Base-by-base conservation (phyloP, 2,797 vertebrate species). In the Poecilia wingei region DNA sequence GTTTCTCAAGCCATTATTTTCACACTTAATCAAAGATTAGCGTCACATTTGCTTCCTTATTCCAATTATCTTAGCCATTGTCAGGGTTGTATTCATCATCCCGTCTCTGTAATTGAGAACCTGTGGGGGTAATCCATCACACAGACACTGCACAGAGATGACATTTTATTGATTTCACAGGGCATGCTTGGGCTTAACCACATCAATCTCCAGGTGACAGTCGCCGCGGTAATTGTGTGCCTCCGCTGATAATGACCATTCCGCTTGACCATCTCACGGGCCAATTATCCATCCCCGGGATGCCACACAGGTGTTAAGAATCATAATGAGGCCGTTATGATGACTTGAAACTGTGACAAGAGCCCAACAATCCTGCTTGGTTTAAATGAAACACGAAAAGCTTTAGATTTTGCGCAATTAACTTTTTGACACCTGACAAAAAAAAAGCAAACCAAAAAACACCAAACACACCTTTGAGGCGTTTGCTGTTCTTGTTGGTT, bases 141-240 rank as follows among this genome's bases (percentile, higher is more conserved):
- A 3, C 77, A 79, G 86, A 93, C 89, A 64, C 90, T 91, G 88
- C 83, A 49, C 82, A 61, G 76, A 87, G 89, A 95, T 95, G 94
- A 91, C 93, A 93, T 91, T 89, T 88, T 88, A 95, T 95, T 94
- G 94, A 95, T 95, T 95, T 93, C 88, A 87, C 69, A 75, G 84
- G 84, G 91, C 87, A 88, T 83, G 89, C 84, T 84, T 82, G 80
- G 73, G 83, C 86, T 84, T 84, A 86, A 85, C 85, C 87, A 75
- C 89, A 93, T 95, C 93, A 92, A 91, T 95, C 91, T 93, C 78
- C 12, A 72, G 84, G 84, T 87, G 93, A 93, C 93, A 91, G 90
- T 88, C 82, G 22, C 59, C 9, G 87, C 87, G 41, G 89, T 93
- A 91, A 93, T 90, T 91, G 84, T 78, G 77, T 91, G 91, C 77